phyloP scores from a whole-genome alignment of 2,113 vertebrate species.

The Tachycineta bicolor region DNA sequence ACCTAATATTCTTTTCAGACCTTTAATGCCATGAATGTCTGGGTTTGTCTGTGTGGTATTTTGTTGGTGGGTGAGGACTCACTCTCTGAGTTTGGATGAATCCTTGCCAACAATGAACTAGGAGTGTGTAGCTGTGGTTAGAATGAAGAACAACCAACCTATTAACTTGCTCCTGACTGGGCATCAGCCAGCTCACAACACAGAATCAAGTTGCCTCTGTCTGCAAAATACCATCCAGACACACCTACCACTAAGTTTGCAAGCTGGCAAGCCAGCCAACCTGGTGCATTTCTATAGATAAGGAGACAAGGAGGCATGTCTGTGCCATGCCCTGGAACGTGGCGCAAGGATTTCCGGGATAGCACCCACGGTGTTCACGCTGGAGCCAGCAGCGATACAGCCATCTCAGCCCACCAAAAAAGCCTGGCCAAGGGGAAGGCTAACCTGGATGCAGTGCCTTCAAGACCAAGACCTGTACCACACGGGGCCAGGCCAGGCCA shows the following conservation, averaged over 20 bases:
- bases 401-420: not conserved
- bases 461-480: not conserved
- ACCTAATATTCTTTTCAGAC: constrained; percentile 18
- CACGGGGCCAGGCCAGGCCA: not conserved
- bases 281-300: not conserved
- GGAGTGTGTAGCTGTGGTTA: not conserved
- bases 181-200: not conserved
- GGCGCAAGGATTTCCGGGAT: rapidly evolving
- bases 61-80: not conserved
- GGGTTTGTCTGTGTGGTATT: not conserved
- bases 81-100: not conserved
- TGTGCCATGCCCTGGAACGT: not conserved
- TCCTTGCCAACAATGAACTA: not conserved
- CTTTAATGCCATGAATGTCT: not conserved
- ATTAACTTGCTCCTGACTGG: not conserved
- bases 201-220: not conserved
- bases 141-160: not conserved
- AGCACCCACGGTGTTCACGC: rapidly evolving
- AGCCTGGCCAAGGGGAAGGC: not conserved
- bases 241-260: not conserved
- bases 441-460: not conserved
- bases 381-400: not conserved
- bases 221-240: not conserved
- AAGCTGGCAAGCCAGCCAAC: not conserved
- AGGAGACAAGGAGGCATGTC: not conserved